Evolutionary conservation across 37 sponge, comb jelly and placozoan species (phyloP).

Genomic region (Amphimedon queenslandica): DNA sequence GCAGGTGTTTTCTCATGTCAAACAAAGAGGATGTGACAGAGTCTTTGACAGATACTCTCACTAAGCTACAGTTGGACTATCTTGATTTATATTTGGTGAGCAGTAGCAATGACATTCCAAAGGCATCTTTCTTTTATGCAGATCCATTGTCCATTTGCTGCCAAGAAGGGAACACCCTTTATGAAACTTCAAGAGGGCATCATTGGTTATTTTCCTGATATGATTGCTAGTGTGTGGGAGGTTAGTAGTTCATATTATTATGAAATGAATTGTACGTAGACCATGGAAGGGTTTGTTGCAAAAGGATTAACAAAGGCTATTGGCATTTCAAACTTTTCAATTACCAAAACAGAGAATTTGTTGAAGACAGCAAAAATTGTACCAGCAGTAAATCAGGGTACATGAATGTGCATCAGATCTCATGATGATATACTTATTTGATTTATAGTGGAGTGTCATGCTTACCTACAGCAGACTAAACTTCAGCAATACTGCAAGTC

Average conservation of each 20-base stretch:
- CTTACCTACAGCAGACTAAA: constrained; percentile 82
- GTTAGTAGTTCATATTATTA: constrained; percentile 1
- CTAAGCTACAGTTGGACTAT: constrained; percentile 51
- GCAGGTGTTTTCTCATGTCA: not conserved
- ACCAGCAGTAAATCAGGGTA: constrained; percentile 85
- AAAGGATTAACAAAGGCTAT: constrained; percentile 69
- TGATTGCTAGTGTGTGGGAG: not conserved
- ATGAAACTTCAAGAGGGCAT: not conserved
- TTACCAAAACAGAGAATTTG: constrained; percentile 66
- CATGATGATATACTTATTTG: too few relatives aligned
- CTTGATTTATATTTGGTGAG: constrained; percentile 60
- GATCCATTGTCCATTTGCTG: not conserved
- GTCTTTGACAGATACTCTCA: constrained; percentile 24
- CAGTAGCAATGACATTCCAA: too few relatives aligned
- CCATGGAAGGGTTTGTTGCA: constrained; percentile 59
- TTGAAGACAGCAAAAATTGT: constrained; percentile 78
- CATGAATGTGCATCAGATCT: too few relatives aligned
- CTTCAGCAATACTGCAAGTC: constrained; percentile 72
- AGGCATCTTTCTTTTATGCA: too few relatives aligned
- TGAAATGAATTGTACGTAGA: too few relatives aligned
- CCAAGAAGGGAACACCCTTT: not conserved
- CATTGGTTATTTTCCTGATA: not conserved
- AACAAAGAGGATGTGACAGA: constrained; percentile 15
- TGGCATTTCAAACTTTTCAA: constrained; percentile 89
- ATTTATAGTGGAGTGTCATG: constrained; percentile 69